Percentiles rank a stretch among this genome's conserved stretches.
Evolutionary conservation across 2,888 invertebrate genomes (phyloP).

Genomic region (Aricia artaxerxes): DNA sequence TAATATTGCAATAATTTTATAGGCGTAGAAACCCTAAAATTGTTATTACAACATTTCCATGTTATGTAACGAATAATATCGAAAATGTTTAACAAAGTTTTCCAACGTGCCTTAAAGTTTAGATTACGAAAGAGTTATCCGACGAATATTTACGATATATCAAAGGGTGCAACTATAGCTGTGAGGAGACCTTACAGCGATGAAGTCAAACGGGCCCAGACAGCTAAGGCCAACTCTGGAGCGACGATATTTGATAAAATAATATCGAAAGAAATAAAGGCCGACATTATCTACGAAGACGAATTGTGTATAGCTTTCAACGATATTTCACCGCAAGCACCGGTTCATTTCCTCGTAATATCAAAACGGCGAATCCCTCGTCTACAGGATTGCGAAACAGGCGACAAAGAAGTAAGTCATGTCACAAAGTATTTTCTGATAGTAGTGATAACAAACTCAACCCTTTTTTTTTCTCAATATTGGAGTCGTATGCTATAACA

Average conservation of each 20-base stretch:
- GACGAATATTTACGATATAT: conserved; percentile 72
- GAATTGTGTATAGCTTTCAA: conserved; percentile 90
- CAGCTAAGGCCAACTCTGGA: conserved; percentile 59
- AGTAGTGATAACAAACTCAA: background rate
- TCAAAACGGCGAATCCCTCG: conserved; percentile 87
- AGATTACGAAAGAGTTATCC: conserved; percentile 70
- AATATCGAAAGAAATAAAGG: conserved; percentile 87
- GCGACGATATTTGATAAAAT: conserved; percentile 89
- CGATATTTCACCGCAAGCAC: conserved; percentile 90
- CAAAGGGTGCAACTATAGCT: conserved; percentile 66
- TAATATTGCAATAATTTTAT: background rate
- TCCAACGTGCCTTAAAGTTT: conserved; percentile 72
- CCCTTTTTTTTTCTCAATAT: too few species aligned
- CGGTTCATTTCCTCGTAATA: conserved; percentile 91
- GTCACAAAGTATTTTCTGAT: background rate
- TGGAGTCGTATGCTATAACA: too few species aligned
- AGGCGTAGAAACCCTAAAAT: background rate
- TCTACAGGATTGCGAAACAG: conserved; percentile 80
- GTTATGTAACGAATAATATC: conserved; percentile 6
- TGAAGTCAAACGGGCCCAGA: conserved; percentile 68
- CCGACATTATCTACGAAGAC: conserved; percentile 91
- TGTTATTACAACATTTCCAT: background rate
- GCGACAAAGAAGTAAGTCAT: conserved; percentile 77
- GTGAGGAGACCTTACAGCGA: conserved; percentile 67
- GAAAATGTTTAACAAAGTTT: conserved; percentile 74